Evolutionary conservation across 2,888 invertebrate genomes (phyloP).

Genomic region (Protonemura montana): DNA sequence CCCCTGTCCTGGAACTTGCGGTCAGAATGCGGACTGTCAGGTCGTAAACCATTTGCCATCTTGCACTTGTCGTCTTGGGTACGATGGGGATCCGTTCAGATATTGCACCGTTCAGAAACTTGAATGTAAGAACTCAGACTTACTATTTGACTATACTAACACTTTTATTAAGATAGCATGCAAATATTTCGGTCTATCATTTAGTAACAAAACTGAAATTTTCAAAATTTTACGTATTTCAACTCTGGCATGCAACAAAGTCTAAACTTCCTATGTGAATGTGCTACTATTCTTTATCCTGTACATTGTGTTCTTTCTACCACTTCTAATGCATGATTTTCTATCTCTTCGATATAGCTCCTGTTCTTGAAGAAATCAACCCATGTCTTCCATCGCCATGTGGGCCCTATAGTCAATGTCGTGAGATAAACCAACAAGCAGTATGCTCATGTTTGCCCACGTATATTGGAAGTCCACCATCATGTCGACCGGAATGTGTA

Average conservation of each 20-base stretch:
- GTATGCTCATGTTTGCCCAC: conserved; percentile 74
- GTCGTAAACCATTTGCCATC: conserved; percentile 56
- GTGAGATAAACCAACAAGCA: conserved; percentile 73
- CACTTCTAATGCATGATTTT: conserved; percentile 45
- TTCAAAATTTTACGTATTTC: background rate
- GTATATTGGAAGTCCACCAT: conserved; percentile 72
- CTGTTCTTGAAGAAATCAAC: conserved; percentile 42
- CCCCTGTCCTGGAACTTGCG: conserved; percentile 67
- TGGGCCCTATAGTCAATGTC: conserved; percentile 82
- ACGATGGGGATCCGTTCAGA: conserved; percentile 68
- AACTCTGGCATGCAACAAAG: background rate
- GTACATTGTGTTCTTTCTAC: conserved; percentile 39
- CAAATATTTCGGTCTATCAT: background rate
- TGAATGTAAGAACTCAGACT: conserved; percentile 45
- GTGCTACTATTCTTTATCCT: conserved; percentile 33
- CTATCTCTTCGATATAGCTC: conserved; percentile 31
- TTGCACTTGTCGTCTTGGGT: conserved; percentile 70
- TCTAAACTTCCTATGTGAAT: background rate
- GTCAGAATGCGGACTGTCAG: conserved; percentile 59
- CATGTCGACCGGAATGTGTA: conserved; percentile 77
- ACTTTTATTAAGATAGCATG: background rate
- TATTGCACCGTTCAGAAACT: conserved; percentile 52
- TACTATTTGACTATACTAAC: conserved; percentile 21
- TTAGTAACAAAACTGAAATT: background rate
- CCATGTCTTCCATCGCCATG: conserved; percentile 78